A percentile compares a stretch with the other conserved stretches of the same genome.
phyloP scores from a whole-genome alignment of 2,888 invertebrate species.

The Melinaea marsaeus region DNA sequence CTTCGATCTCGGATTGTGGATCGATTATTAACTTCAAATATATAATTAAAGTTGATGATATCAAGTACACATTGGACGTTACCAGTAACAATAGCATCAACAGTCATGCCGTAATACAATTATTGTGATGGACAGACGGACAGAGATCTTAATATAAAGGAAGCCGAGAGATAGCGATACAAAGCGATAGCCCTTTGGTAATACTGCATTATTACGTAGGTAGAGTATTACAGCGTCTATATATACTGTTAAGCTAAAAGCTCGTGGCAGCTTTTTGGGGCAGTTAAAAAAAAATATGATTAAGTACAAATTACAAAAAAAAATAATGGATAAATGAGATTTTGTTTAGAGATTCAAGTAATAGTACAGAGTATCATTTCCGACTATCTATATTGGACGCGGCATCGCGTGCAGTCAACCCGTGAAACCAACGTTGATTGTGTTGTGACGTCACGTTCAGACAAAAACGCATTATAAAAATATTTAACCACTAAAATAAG shows the following conservation, averaged over 20 bases:
- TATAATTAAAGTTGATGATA: constrained; percentile 22
- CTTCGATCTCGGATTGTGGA: no score
- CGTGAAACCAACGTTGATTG: no score
- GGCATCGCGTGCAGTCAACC: no score
- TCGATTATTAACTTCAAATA: not conserved
- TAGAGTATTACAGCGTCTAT: no score
- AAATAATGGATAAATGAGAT: not conserved
- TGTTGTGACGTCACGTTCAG: no score
- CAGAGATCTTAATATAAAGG: constrained; percentile 17
- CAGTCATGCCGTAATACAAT: constrained; percentile 33
- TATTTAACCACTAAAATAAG: no score
- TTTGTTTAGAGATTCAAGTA: not conserved
- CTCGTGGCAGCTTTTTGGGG: no score
- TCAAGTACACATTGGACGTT: constrained; percentile 41
- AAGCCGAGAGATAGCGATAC: constrained; percentile 47
- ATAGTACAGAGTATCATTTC: not conserved
- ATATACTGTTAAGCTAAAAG: no score
- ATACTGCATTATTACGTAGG: no score
- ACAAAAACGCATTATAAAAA: no score
- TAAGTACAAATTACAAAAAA: no score
- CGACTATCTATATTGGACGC: not conserved
- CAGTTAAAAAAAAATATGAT: no score
- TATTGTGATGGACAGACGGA: constrained; percentile 35
- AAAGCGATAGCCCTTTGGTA: constrained; percentile 4
- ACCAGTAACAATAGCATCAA: constrained; percentile 37